These are phyloP conservation scores for Cantharis lateralis DNA, from an alignment of 2,888 invertebrate genomes.

Conservation along the genomic window DNA sequence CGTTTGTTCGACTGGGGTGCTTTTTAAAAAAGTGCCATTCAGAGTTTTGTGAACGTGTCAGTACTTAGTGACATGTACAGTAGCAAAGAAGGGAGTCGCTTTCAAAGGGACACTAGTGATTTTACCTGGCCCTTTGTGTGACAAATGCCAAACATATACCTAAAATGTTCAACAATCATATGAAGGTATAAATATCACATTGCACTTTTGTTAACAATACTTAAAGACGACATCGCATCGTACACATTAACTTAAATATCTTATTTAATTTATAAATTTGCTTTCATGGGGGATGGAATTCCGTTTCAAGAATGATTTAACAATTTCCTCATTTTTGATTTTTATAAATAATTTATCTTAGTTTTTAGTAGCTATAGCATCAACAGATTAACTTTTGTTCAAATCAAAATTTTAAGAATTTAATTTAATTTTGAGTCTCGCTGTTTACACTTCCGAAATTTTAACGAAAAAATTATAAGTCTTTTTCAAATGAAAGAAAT, in stretches of 20 bases:
- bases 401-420: too few relatives aligned
- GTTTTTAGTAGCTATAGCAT: too few relatives aligned
- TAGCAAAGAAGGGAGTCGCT: conserved; percentile 50
- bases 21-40: conserved; percentile 52
- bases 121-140: conserved; percentile 49
- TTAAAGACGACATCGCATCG: conserved; percentile 27
- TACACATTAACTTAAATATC: conserved; percentile 31
- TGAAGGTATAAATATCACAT: conserved; percentile 34
- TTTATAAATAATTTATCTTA: too few relatives aligned
- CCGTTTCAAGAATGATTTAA: background rate
- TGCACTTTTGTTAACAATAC: conserved; percentile 29
- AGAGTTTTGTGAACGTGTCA: conserved; percentile 55
- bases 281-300: background rate
- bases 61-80: conserved; percentile 54
- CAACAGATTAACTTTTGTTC: too few relatives aligned
- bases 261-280: conserved; percentile 29
- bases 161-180: conserved; percentile 41
- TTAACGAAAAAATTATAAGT: too few relatives aligned
- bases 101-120: conserved; percentile 48
- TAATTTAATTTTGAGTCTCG: too few relatives aligned
- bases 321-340: background rate
- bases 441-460: too few relatives aligned
- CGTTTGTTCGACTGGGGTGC: conserved; percentile 36
- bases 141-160: conserved; percentile 42
- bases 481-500: too few relatives aligned